phyloP scores from a whole-genome alignment of 2,797 vertebrate genomes.

The Dryobates pubescens region DNA sequence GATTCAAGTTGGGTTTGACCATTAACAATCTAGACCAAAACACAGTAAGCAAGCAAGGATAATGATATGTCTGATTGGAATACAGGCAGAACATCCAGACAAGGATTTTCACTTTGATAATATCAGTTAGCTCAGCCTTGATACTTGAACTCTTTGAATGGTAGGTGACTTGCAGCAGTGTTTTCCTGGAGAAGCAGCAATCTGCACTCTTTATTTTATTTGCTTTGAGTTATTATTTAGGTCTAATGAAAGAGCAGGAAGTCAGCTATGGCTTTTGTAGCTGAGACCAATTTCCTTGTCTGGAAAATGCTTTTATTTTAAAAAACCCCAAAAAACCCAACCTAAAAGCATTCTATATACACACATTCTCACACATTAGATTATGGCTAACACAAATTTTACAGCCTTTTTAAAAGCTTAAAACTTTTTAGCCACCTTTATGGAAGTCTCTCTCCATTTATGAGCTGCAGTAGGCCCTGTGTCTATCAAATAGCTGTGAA shows the following conservation, averaged over 20 bases:
- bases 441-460: not conserved
- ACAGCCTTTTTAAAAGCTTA: not conserved
- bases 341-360: not conserved
- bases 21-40: not conserved
- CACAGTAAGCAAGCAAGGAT: not conserved
- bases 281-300: not conserved
- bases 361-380: not conserved
- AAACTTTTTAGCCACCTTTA: not conserved
- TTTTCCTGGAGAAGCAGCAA: not conserved
- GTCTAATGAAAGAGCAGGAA: slow-evolving; percentile 20
- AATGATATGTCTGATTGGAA: not conserved
- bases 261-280: not conserved
- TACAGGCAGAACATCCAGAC: not conserved
- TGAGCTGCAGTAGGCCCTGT: not conserved
- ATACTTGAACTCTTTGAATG: not conserved
- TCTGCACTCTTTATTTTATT: not conserved
- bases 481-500: not conserved
- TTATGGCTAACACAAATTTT: not conserved
- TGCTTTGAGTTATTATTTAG: not conserved
- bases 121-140: not conserved
- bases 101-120: not conserved
- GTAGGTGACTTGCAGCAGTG: not conserved
- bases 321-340: not conserved
- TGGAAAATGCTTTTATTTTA: not conserved
- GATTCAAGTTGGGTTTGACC: not conserved